phyloP scores from a whole-genome alignment of 2,113 vertebrate genomes.

The Plestiodon gilberti region DNA sequence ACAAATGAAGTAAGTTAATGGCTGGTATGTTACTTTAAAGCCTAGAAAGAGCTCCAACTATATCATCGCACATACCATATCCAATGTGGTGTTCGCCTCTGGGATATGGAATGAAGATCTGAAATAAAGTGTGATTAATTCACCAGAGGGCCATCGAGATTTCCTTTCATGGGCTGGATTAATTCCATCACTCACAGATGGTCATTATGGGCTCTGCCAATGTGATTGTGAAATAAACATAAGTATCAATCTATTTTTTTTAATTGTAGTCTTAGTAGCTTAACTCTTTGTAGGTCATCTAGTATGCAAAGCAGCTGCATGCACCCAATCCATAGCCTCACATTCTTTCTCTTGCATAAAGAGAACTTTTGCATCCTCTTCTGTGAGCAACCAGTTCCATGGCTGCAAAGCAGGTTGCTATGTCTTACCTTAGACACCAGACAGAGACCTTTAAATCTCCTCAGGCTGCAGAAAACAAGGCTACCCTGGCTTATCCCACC shows the following conservation, averaged over 20 bases:
- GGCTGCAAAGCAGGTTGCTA: neutral
- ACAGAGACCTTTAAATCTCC: neutral
- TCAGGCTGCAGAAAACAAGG: too few relatives aligned
- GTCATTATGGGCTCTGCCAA: slow-evolving; percentile 33
- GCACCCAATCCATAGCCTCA: neutral
- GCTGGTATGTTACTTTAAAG: slow-evolving; percentile 33
- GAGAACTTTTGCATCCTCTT: neutral
- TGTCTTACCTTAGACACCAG: neutral
- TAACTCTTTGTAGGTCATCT: slow-evolving; percentile 6
- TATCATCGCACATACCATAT: slow-evolving; percentile 11
- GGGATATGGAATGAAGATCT: slow-evolving; percentile 34
- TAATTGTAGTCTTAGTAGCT: neutral
- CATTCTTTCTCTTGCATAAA: neutral
- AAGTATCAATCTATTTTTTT: slow-evolving; percentile 10
- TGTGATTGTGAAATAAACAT: slow-evolving; percentile 39
- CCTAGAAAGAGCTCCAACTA: slow-evolving; percentile 26
- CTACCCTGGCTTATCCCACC: too few relatives aligned
- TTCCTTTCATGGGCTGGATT: slow-evolving; percentile 39
- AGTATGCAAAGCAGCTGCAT: neutral
- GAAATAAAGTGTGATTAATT: slow-evolving; percentile 30
- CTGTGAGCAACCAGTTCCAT: neutral
- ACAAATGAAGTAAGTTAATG: slow-evolving; percentile 43
- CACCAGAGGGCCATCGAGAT: slow-evolving; percentile 24
- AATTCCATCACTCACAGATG: slow-evolving; percentile 49
- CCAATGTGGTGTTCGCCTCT: neutral